Percentiles rank a stretch among this genome's conserved stretches.
These are phyloP conservation scores for Pyrocoelia pectoralis DNA, from an alignment of 2,888 invertebrate species.

Conservation along the genomic window DNA sequence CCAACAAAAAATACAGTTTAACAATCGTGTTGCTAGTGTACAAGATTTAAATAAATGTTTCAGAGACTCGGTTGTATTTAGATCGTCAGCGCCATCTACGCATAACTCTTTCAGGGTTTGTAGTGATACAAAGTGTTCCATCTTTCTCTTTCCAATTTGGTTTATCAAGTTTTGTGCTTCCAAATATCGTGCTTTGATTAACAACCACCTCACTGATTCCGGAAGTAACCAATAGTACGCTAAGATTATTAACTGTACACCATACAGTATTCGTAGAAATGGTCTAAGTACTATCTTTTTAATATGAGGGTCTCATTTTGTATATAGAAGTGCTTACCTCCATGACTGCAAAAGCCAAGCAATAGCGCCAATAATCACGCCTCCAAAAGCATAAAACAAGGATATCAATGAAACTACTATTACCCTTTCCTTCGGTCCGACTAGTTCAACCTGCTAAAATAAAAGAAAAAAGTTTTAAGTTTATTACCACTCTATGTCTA, in stretches of 20 bases:
- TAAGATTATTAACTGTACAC: conserved; percentile 62
- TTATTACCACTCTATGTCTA: too few relatives aligned
- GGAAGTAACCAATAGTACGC: conserved; percentile 64
- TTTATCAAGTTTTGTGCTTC: conserved; percentile 43
- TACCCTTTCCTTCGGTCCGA: conserved; percentile 76
- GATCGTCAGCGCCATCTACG: conserved; percentile 17
- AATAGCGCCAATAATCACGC: conserved; percentile 70
- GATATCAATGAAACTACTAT: conserved; percentile 75
- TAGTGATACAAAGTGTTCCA: conserved; percentile 44
- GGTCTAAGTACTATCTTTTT: conserved; percentile 43
- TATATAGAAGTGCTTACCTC: conserved; percentile 59
- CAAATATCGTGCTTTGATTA: conserved; percentile 67
- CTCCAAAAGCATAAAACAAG: conserved; percentile 75
- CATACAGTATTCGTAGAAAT: conserved; percentile 63
- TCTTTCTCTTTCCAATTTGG: conserved; percentile 1
- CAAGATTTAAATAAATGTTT: conserved; percentile 62
- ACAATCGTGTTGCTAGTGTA: conserved; percentile 63
- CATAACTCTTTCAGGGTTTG: conserved; percentile 17
- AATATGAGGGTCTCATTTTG: not conserved
- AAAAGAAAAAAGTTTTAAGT: too few relatives aligned
- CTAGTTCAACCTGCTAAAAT: conserved; percentile 74
- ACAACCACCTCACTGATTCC: conserved; percentile 80
- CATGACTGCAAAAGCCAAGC: conserved; percentile 75
- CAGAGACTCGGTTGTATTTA: conserved; percentile 10
- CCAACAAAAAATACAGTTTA: conserved; percentile 80